Evolutionary conservation across 2,888 invertebrate genomes (phyloP).

Genomic region (Folsomia manolachei): DNA sequence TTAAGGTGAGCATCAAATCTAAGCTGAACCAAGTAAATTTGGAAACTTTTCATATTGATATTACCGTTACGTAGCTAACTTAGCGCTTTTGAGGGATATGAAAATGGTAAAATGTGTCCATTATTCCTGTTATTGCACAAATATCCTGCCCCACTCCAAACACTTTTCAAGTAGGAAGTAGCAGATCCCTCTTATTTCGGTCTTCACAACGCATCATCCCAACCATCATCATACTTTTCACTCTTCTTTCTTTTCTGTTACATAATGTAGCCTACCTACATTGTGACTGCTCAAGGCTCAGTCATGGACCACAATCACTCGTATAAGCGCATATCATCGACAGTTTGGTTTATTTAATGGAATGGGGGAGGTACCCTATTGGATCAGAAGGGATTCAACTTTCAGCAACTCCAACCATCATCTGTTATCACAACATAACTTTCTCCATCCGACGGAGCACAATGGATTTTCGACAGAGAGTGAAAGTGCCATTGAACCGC

Average conservation of each 20-base stretch:
- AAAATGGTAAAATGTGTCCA: neutral
- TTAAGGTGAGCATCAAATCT: too few species aligned
- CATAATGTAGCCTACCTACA: too few species aligned
- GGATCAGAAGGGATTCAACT: slow-evolving; percentile 6
- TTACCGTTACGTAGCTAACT: too few species aligned
- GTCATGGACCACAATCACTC: too few species aligned
- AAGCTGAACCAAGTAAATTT: too few species aligned
- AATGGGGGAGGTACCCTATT: too few species aligned
- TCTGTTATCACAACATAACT: slow-evolving; percentile 4
- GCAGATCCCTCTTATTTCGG: neutral
- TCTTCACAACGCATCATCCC: neutral
- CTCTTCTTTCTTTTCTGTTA: too few species aligned
- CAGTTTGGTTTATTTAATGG: neutral
- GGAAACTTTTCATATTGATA: too few species aligned
- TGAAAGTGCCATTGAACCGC: neutral
- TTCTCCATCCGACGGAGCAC: neutral
- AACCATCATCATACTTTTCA: neutral
- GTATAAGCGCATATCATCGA: neutral
- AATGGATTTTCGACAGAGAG: neutral
- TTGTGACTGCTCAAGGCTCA: too few species aligned
- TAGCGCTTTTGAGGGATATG: too few species aligned
- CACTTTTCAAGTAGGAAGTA: too few species aligned
- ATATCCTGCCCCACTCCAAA: neutral
- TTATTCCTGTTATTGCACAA: neutral
- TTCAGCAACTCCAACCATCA: neutral